Percentiles rank a stretch among this genome's conserved stretches.
These are phyloP conservation scores for Dendrolimus punctatus DNA, from an alignment of 1,140 invertebrate species.

Conservation along the genomic window DNA sequence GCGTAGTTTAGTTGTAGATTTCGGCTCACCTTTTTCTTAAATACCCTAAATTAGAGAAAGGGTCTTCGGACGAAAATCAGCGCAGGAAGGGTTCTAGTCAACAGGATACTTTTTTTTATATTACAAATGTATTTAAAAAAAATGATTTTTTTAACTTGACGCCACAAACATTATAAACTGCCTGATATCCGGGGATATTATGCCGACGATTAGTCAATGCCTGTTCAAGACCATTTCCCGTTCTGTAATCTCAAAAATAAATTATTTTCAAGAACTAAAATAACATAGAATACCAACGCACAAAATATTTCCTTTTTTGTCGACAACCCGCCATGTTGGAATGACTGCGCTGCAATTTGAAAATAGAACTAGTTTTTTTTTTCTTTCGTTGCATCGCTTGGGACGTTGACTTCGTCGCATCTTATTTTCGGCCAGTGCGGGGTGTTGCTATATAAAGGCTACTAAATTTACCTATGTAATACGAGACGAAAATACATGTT, in stretches of 20 bases:
- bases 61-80: too few relatives aligned
- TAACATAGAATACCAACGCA: slow-evolving; percentile 10
- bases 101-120: too few relatives aligned
- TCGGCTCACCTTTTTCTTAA: too few relatives aligned
- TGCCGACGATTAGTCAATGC: too few relatives aligned
- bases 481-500: not conserved
- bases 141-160: too few relatives aligned
- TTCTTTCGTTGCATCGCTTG: slow-evolving; percentile 40
- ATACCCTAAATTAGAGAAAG: too few relatives aligned
- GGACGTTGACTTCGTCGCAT: slow-evolving; percentile 54
- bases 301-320: slow-evolving; percentile 34
- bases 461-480: slow-evolving; percentile 11
- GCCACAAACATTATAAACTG: too few relatives aligned
- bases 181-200: too few relatives aligned
- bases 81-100: too few relatives aligned
- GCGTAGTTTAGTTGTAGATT: too few relatives aligned
- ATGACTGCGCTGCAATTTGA: slow-evolving; percentile 42
- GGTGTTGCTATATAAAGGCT: slow-evolving; percentile 40
- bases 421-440: slow-evolving; percentile 50
- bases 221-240: not conserved
- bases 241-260: slow-evolving; percentile 4
- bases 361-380: slow-evolving; percentile 50
- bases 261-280: slow-evolving; percentile 9
- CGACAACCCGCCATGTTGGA: slow-evolving; percentile 23
- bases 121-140: too few relatives aligned